Conservation (phyloP, 2,888 invertebrate species). For the Clostera curtula region DNA sequence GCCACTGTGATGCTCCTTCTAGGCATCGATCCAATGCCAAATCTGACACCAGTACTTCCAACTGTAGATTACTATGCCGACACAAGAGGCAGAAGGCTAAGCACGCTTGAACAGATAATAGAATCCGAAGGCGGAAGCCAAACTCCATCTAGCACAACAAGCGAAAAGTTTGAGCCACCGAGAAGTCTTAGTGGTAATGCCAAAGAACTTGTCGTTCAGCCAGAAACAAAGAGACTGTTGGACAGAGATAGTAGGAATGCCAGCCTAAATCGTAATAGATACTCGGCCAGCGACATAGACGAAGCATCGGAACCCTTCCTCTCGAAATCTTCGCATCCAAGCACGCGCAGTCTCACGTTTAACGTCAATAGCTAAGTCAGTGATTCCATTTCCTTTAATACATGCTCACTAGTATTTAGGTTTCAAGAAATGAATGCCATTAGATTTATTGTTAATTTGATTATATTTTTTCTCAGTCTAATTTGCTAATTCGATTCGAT, state of each 20-base stretch:
- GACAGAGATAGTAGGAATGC: slow-evolving; percentile 46
- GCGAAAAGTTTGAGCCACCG: slow-evolving; percentile 47
- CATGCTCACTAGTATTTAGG: slow-evolving; percentile 57
- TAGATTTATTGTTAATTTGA: slow-evolving; percentile 28
- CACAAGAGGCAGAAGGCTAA: slow-evolving; percentile 50
- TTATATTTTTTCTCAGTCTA: too few species aligned
- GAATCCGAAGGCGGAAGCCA: slow-evolving; percentile 63
- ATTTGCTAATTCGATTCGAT: too few species aligned
- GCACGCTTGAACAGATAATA: slow-evolving; percentile 60
- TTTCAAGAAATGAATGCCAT: slow-evolving; percentile 29
- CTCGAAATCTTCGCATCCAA: too few species aligned
- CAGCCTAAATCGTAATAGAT: slow-evolving; percentile 70
- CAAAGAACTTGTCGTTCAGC: slow-evolving; percentile 40
- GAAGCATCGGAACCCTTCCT: slow-evolving; percentile 74
- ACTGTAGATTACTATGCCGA: slow-evolving; percentile 61
- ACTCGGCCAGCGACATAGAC: slow-evolving; percentile 81
- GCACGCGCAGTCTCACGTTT: slow-evolving; percentile 79
- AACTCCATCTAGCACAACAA: slow-evolving; percentile 57
- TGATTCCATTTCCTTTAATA: slow-evolving; percentile 44
- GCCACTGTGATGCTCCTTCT: slow-evolving; percentile 82
- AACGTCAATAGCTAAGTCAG: slow-evolving; percentile 59
- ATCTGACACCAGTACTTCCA: slow-evolving; percentile 52
- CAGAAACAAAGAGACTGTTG: slow-evolving; percentile 49
- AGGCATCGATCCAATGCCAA: slow-evolving; percentile 79
- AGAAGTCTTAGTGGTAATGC: slow-evolving; percentile 50